These are phyloP conservation scores for Gari tellinella DNA, from an alignment of 2,888 invertebrate species.

Conservation along the genomic window DNA sequence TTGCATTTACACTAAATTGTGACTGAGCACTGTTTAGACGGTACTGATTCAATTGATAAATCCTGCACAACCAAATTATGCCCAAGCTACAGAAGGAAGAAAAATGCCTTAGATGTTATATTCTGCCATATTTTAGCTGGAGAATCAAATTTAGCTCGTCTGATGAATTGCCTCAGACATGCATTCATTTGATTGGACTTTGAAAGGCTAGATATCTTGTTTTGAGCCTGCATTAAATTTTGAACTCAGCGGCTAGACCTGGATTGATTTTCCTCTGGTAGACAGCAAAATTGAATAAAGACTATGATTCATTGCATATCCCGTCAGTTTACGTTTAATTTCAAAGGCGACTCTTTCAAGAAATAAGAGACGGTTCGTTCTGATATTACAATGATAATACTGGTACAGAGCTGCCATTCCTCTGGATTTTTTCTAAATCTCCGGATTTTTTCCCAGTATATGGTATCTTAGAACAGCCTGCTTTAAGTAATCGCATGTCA, in stretches of 20 bases:
- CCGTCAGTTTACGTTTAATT: constrained; percentile 3
- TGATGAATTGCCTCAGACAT: constrained; percentile 13
- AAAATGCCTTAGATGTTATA: constrained; percentile 4
- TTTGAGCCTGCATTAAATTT: constrained; percentile 11
- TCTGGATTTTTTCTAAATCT: no score
- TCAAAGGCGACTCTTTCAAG: no score
- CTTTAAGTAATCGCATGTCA: no score
- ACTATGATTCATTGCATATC: constrained; percentile 44
- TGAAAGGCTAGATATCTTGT: constrained; percentile 9
- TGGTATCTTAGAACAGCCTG: no score
- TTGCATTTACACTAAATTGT: no score
- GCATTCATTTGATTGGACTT: constrained; percentile 15
- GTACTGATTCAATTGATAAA: no score
- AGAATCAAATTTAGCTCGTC: constrained; percentile 9
- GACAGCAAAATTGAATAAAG: constrained; percentile 52
- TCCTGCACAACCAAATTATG: no score
- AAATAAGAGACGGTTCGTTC: no score
- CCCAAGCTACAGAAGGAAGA: not conserved
- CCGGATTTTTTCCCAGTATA: no score
- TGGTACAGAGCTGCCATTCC: no score
- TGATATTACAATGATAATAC: no score
- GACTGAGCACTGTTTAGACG: no score
- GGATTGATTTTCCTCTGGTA: constrained; percentile 39
- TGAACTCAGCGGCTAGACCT: not conserved
- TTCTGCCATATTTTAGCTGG: constrained; percentile 11